A percentile compares a stretch with the other conserved stretches of the same genome.
These are phyloP conservation scores for Tadarida brasiliensis DNA, from an alignment of 2,797 vertebrate genomes.

Conservation along the genomic window DNA sequence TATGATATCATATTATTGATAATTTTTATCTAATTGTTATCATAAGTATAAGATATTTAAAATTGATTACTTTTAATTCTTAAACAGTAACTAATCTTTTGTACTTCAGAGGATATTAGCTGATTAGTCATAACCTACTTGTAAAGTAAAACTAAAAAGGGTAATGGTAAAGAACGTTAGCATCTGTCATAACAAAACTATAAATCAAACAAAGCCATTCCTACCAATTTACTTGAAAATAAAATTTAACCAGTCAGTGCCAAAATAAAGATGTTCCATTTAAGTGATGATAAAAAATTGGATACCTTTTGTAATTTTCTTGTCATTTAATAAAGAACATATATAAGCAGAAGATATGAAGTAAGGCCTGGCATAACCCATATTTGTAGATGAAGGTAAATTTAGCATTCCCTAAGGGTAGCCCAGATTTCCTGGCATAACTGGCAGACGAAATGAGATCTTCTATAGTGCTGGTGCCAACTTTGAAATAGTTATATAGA, in stretches of 20 bases:
- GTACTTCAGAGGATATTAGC: neutral
- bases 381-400: conserved; percentile 49
- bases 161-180: neutral
- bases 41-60: neutral
- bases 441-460: conserved; percentile 45
- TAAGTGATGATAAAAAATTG: neutral
- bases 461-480: neutral
- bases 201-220: neutral
- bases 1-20: neutral
- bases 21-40: neutral
- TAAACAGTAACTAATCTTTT: neutral
- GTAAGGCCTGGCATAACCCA: neutral
- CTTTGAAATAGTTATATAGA: neutral
- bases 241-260: neutral
- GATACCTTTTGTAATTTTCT: neutral
- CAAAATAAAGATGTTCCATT: neutral
- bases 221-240: conserved; percentile 24
- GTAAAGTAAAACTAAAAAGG: neutral
- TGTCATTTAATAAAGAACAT: neutral
- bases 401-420: conserved; percentile 38
- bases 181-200: neutral
- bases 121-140: neutral
- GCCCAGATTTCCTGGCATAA: conserved; percentile 35
- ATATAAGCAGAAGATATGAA: conserved; percentile 1
- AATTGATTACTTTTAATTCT: neutral